Base-by-base conservation (phyloP, 2,113 vertebrate genomes). In the Mirza zaza region DNA sequence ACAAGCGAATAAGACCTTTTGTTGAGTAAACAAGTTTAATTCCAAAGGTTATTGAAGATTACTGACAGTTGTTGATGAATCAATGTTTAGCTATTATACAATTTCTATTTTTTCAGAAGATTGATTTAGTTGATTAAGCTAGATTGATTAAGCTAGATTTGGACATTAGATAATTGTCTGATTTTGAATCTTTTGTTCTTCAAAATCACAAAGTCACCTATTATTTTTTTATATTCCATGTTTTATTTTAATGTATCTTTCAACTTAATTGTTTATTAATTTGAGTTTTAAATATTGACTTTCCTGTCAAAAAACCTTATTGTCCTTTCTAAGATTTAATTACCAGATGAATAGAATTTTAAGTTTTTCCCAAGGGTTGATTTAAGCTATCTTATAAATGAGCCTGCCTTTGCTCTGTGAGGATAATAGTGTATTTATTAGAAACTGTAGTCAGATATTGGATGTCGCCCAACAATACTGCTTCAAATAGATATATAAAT, bases 271-370 rank as follows among this genome's bases (percentile, higher is more conserved):
- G 21, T 1, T 87, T 48, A 18, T 29, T 89, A 82, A 50, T 80
- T 93, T 92, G 42, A 71, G 79, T 39, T 90, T 81, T 95, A 86
- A 79, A 83, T 90, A 63, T 20, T 86, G 34, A 61, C 12, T 82
- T 81, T 65, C 8, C 27, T 52, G 45, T 61, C 8, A 57, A 63
- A 91, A 84, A 88, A 25, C 2, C 2, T 68, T 52, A 85, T 81
- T 14, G 59, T 4, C 14, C 6, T 71, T 73, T 85, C 23, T 1
- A 76, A 75, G 17, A 77, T 88, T 79, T 92, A 96, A 84, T 88
- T 80, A 17, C 25, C 61, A 86, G 59, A 70, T 81, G 15, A 1
- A 73, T 67, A 68, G 73, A 8, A 57, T 81, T 89, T 63, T 71
- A 39, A 48, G 15, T 34, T 90, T 90, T 52, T 18, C 39, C n/a